Evolutionary conservation across 2,113 vertebrate genomes (phyloP).

Genomic region (Pachypanchax playfairii): DNA sequence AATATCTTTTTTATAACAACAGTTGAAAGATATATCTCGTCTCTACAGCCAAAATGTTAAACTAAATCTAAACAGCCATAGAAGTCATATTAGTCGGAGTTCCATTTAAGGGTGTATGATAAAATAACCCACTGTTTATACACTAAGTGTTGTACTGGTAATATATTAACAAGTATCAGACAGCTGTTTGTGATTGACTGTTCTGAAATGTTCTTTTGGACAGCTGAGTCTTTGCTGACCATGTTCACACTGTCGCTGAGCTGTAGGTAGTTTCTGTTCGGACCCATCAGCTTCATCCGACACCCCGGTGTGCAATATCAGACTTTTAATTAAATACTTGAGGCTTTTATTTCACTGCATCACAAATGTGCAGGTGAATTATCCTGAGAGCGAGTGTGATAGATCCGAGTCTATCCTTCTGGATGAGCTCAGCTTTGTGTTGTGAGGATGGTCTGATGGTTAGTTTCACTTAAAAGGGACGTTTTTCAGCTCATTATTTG

Average conservation of each 20-base stretch:
- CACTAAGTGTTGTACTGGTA: slow-evolving; percentile 65
- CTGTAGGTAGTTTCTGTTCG: slow-evolving; percentile 30
- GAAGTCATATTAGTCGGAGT: slow-evolving; percentile 5
- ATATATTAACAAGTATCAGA: slow-evolving; percentile 56
- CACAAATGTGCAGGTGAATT: not conserved
- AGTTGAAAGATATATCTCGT: not conserved
- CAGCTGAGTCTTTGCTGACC: slow-evolving; percentile 46
- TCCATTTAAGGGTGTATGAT: slow-evolving; percentile 37
- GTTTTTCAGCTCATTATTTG: slow-evolving; percentile 1
- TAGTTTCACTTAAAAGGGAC: slow-evolving; percentile 6
- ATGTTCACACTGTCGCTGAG: slow-evolving; percentile 68
- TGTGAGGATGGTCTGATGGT: slow-evolving; percentile 59
- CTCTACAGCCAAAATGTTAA: not conserved
- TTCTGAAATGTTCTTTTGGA: slow-evolving; percentile 22
- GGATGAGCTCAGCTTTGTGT: slow-evolving; percentile 64
- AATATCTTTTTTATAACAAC: not conserved
- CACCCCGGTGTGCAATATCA: slow-evolving; percentile 4
- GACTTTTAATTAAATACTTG: not conserved
- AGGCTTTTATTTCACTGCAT: not conserved
- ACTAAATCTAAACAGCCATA: not conserved
- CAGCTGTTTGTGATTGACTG: slow-evolving; percentile 47
- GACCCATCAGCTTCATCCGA: slow-evolving; percentile 2
- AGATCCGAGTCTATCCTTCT: slow-evolving; percentile 33
- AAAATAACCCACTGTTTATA: slow-evolving; percentile 57
- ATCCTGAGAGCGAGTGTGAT: not conserved